Evolutionary conservation across 1,140 invertebrate genomes (phyloP), one percentile per base, ranked within the genome.

Genomic region (Tetramorium simillimum): DNA sequence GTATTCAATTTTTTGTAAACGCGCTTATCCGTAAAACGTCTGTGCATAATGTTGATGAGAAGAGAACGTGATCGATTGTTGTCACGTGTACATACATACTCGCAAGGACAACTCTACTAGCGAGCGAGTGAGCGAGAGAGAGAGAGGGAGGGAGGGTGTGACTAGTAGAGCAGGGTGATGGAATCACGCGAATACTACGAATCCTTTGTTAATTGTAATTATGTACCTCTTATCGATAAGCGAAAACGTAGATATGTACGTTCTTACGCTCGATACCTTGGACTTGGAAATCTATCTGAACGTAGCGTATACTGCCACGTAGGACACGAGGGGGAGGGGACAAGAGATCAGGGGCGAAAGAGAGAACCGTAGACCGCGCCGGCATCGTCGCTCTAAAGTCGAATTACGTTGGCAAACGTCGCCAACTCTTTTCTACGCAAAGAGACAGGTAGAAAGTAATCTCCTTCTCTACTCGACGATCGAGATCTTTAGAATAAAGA

Each of bases 241-340:
- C 37, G 21, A 82, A 33, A 73, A 62, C 40, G 28, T 21, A 40
- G 10, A 46, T 73, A 49, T 0, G 33, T 33, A 33, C 33, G 33
- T 33, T 33, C 3, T 33, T 4, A 53, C 51, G 40, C 40, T 84
- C 40, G 80, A 73, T 73, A 53, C 18, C 37, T 16, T 80, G 63
- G 37, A 70, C 21, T 43, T 81, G 16, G 21, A 37, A 69, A 70
- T 81, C 67, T 81, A 40, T 81, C 77, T 81, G 46, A 69, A 70
- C 43, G n/a, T 70, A 40, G n/a, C 33, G 16, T 67, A 40, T 51
- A 80, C 21, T 70, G 46, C 46, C 46, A 81, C 28, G 37, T 69
- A 40, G 7, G 46, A 53, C n/a, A 70, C 43, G 24, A 33, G 18
- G 21, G 9, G 49, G 46, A 49, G 49, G 4, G 16, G 49, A 9